Evolutionary conservation across 53 echinoderm and acorn worm species (phyloP).

Genomic region (Crossaster papposus): DNA sequence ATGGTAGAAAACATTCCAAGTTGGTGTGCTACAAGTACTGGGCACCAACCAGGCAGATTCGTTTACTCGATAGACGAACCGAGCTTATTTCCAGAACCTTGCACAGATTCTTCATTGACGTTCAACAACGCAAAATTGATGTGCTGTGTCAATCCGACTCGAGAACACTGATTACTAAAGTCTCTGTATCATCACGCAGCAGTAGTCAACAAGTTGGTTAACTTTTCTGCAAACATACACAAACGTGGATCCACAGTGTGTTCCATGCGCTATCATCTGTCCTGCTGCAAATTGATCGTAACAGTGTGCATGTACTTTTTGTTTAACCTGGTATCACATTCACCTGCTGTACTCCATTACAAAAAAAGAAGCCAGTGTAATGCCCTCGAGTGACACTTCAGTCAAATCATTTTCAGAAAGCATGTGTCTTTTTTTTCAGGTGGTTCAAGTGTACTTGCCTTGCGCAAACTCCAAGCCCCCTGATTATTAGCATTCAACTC

Average conservation of each 20-base stretch:
- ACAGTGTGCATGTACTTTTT: too few species aligned
- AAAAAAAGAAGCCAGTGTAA: neutral
- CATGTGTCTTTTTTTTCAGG: conserved; percentile 14
- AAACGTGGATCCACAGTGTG: too few species aligned
- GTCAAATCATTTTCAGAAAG: neutral
- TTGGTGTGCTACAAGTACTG: neutral
- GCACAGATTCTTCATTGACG: neutral
- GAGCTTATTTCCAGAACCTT: neutral
- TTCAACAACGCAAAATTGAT: neutral
- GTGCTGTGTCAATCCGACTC: neutral
- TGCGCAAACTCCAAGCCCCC: neutral
- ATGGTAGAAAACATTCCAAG: neutral
- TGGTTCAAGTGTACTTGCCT: neutral
- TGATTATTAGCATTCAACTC: conserved; percentile 30
- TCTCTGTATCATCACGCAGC: too few species aligned
- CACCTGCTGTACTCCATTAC: neutral
- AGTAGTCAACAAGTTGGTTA: too few species aligned
- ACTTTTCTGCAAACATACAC: too few species aligned
- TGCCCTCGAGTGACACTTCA: neutral
- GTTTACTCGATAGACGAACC: neutral
- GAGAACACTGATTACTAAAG: too few species aligned
- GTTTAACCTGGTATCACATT: neutral
- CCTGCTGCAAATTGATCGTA: too few species aligned
- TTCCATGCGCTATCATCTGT: too few species aligned
- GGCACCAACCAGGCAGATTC: neutral